Percentiles rank a stretch among this genome's conserved stretches.
These are phyloP conservation scores for Caenorhabditis becei DNA, from an alignment of 2,888 invertebrate genomes.

Conservation along the genomic window DNA sequence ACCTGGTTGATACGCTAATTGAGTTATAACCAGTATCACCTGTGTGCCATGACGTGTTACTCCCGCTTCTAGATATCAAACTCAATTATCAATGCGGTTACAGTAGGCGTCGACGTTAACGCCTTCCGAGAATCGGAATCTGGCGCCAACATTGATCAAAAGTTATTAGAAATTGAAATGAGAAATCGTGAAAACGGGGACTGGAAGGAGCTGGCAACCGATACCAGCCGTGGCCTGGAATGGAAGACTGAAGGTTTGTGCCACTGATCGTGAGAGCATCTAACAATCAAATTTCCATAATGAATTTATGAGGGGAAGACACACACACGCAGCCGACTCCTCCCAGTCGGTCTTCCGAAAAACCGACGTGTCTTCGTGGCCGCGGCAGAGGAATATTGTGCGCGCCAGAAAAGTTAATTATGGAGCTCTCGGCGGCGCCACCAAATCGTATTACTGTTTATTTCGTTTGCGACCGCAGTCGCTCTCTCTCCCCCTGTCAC, in stretches of 20 bases:
- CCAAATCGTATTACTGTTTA: constrained; percentile 66
- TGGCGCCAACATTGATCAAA: neutral
- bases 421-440: constrained; percentile 63
- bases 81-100: neutral
- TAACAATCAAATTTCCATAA: constrained; percentile 77
- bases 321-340: constrained; percentile 47
- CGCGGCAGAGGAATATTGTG: constrained; percentile 48
- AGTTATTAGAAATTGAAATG: neutral
- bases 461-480: constrained; percentile 45
- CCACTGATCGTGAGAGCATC: constrained; percentile 62
- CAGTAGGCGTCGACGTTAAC: neutral
- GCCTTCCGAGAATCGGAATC: neutral
- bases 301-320: constrained; percentile 74
- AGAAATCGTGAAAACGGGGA: neutral
- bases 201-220: constrained; percentile 1
- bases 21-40: constrained; percentile 2
- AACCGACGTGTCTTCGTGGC: constrained; percentile 42
- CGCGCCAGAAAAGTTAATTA: constrained; percentile 76
- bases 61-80: neutral
- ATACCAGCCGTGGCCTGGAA: neutral
- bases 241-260: constrained; percentile 34
- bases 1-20: neutral
- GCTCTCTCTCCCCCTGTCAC: constrained; percentile 15
- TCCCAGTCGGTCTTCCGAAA: constrained; percentile 50
- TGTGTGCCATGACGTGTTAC: neutral